Base-by-base conservation (phyloP, 2,113 vertebrate genomes). In the Zosterops japonicus region DNA sequence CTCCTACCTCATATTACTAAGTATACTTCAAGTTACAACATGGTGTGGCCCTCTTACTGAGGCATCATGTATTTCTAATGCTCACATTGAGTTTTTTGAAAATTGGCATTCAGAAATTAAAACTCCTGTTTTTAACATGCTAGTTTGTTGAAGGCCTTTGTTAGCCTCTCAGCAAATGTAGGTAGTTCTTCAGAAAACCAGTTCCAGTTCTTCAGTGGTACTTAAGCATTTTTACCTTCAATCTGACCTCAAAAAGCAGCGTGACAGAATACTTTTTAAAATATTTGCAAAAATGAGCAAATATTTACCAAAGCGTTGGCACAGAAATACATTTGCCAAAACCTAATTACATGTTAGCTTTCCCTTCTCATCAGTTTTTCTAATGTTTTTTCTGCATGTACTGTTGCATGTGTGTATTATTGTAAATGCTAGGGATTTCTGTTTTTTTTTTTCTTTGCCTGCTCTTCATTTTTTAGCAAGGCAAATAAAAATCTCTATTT, bases 361-460 rank as follows among this genome's bases (percentile, higher is more conserved):
- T 87, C 55, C 74, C 81, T 78, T 95, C 42, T 93, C 96, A 93
- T 94, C 71, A 69, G 9, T 87, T 92, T 83, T 89, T 56, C 76
- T 87, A 36, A 82, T 44, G 68, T 91, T 85, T 91, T 75, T 91
- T 90, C 56, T 97, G 96, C 96, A 96, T 96, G 92, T 94, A 90
- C 52, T 81, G 71, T 95, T 93, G 94, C 94, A 96, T 95, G 83
- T 96, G 39, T 93, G 47, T 94, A 27, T 84, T 94, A 69, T 8
- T 88, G 59, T 94, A 90, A 94, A 87, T 83, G 85, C 79, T 86
- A 81, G 72, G 79, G 49, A 25, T 87, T 93, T 90, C 46, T 88
- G 13, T 87, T 92, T 84, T 89, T 93, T 91, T 80, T 93, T 91
- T 80, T 3, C 24, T 86, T 94, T 92, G 93, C 88, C 88, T 94